Base-by-base conservation (phyloP, 2,113 vertebrate species). In the Ammodytes marinus region DNA sequence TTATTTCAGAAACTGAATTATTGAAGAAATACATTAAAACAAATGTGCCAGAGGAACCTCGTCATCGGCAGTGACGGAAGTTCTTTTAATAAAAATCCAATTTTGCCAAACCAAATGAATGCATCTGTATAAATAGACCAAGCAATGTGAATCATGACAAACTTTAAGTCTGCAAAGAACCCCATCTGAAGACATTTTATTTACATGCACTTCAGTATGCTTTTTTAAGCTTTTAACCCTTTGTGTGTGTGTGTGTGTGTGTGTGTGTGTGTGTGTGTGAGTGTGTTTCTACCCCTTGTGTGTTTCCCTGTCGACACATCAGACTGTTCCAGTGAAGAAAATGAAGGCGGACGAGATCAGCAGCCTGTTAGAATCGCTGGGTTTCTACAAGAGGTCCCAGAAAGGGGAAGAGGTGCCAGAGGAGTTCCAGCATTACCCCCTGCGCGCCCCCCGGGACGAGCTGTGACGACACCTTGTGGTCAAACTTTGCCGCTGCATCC, bases 371-470 rank as follows among this genome's bases (percentile, higher is more conserved):
- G 95, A 96, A 65, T 95, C 95, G 8, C 90, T 95, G 1, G 95
- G 95, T 37, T 96, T 96, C 92, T 96, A 96, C 91, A 94, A 93
- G 83, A 95, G 93, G 86, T 94, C 94, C 82, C 68, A 92, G 80
- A 96, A 96, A 90, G 95, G 95, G 76, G 96, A 96, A 87, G 90
- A 95, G 60, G 93, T 96, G 46, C 95, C 95, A 49, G 91, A 96
- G 77, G 94, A 95, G 80, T 96, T 95, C 81, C 91, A 94, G 88
- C 85, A 94, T 54, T 93, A 94, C 79, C 94, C 95, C 68, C 83
- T 96, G 53, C 89, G n/a, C 6, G 82, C 91, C 39, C 91, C 94
- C 10, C 90, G 93, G 76, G 94, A 96, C 46, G 95, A 96, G 88
- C 91, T 96, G 45, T 96, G 92, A 93, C 39, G 91, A 92, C 93